Percentiles rank a stretch among this genome's conserved stretches.
phyloP scores from a whole-genome alignment of 2,113 vertebrate genomes.

The Lampris megalopsis region DNA sequence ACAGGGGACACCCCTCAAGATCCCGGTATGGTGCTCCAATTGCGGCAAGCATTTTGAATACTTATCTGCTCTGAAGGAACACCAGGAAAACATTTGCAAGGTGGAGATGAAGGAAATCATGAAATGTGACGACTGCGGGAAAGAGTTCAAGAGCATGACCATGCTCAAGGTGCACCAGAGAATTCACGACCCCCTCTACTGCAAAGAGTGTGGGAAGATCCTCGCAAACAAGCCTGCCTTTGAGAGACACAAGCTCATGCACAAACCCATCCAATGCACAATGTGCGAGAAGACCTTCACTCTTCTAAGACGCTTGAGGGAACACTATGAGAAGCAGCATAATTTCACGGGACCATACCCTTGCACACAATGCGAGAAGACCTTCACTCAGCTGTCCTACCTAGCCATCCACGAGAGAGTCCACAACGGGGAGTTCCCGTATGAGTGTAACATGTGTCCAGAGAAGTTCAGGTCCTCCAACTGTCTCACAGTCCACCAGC shows the following conservation, averaged over 20 bases:
- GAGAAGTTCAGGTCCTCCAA: constrained; percentile 78
- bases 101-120: constrained; percentile 64
- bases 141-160: constrained; percentile 76
- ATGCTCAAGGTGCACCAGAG: constrained; percentile 78
- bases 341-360: constrained; percentile 71
- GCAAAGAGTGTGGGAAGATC: constrained; percentile 79
- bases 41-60: constrained; percentile 77
- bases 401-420: constrained; percentile 77
- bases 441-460: constrained; percentile 62
- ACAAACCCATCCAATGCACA: constrained; percentile 74
- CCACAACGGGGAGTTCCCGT: constrained; percentile 79
- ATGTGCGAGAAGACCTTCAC: constrained; percentile 79
- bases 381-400: constrained; percentile 77
- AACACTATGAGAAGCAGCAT: constrained; percentile 79
- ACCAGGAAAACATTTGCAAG: constrained; percentile 73
- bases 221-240: constrained; percentile 67
- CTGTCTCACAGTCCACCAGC: constrained; percentile 74
- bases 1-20: constrained; percentile 31
- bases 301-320: constrained; percentile 70
- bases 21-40: constrained; percentile 77
- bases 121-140: constrained; percentile 69
- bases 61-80: constrained; percentile 65
- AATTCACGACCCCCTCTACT: constrained; percentile 78
- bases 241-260: constrained; percentile 79
- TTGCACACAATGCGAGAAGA: constrained; percentile 69